Evolutionary conservation across 2,888 invertebrate species (phyloP).

Genomic region (Euclidia mi): DNA sequence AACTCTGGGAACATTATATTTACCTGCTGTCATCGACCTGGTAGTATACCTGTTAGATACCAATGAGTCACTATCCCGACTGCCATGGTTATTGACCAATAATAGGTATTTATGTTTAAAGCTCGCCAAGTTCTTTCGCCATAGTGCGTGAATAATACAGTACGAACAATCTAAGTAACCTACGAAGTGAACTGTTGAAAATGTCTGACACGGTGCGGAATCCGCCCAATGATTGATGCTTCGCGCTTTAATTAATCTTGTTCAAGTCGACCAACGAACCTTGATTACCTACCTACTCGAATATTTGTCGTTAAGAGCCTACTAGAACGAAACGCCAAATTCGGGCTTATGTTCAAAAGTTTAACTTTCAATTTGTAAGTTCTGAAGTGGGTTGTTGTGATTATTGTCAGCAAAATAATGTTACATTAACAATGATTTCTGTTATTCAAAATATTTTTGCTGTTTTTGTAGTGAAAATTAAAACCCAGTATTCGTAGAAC

Average conservation of each 20-base stretch:
- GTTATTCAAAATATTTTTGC: too few species aligned
- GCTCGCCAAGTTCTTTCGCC: neutral
- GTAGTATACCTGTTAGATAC: too few species aligned
- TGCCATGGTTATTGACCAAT: too few species aligned
- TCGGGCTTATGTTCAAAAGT: slow-evolving; percentile 2
- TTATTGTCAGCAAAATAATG: too few species aligned
- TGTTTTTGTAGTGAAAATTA: too few species aligned
- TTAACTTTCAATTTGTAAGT: slow-evolving; percentile 3
- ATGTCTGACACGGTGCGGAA: slow-evolving; percentile 66
- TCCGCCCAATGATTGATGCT: slow-evolving; percentile 84
- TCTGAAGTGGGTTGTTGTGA: neutral
- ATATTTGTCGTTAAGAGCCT: slow-evolving; percentile 61
- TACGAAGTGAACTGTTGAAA: slow-evolving; percentile 64
- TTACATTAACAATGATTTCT: too few species aligned
- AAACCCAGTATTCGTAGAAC: too few species aligned
- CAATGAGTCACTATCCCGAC: too few species aligned
- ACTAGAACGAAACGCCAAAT: slow-evolving; percentile 6
- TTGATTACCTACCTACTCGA: slow-evolving; percentile 72
- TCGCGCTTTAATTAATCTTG: slow-evolving; percentile 85
- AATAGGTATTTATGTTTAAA: too few species aligned
- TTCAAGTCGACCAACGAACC: slow-evolving; percentile 73
- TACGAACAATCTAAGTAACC: slow-evolving; percentile 56
- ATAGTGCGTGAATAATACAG: slow-evolving; percentile 38
- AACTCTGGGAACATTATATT: too few species aligned
- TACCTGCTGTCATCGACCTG: too few species aligned